A percentile compares a stretch with the other conserved stretches of the same genome.
These are phyloP conservation scores for Coilia nasus DNA, from an alignment of 2,797 vertebrate species.

Conservation along the genomic window DNA sequence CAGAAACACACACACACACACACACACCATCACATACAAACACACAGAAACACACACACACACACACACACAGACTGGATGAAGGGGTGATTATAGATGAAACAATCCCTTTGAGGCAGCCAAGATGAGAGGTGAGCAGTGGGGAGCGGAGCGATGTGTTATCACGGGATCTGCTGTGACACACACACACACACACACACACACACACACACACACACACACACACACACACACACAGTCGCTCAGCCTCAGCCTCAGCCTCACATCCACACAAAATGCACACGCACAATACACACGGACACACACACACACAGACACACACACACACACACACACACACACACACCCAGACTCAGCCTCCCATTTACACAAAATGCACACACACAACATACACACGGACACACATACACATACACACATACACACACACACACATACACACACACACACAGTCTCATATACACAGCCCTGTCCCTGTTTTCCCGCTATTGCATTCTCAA, in stretches of 20 bases:
- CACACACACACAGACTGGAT: slow-evolving; percentile 15
- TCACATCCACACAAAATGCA: not conserved
- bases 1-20: not conserved
- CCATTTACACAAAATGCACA: not conserved
- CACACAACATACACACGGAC: not conserved
- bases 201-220: not conserved
- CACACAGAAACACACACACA: slow-evolving; percentile 14
- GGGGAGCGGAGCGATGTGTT: not conserved
- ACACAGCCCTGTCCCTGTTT: slow-evolving; percentile 43
- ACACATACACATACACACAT: slow-evolving; percentile 15
- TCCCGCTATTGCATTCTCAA: too few species aligned
- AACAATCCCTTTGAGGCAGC: slow-evolving; percentile 1
- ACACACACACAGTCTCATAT: slow-evolving; percentile 41
- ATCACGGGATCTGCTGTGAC: not conserved
- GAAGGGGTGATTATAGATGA: slow-evolving; percentile 20
- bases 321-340: slow-evolving; percentile 28
- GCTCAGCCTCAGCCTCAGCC: too few species aligned
- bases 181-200: not conserved
- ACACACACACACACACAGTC: not conserved
- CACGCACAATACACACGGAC: slow-evolving; percentile 7
- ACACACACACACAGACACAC: slow-evolving; percentile 30
- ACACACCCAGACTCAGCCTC: not conserved
- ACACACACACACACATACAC: slow-evolving; percentile 31
- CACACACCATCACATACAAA: not conserved
- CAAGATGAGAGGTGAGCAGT: slow-evolving; percentile 4